Base-by-base conservation (phyloP, 35 echinoderm and acorn worm genomes). In the Holothuria glaberrima region DNA sequence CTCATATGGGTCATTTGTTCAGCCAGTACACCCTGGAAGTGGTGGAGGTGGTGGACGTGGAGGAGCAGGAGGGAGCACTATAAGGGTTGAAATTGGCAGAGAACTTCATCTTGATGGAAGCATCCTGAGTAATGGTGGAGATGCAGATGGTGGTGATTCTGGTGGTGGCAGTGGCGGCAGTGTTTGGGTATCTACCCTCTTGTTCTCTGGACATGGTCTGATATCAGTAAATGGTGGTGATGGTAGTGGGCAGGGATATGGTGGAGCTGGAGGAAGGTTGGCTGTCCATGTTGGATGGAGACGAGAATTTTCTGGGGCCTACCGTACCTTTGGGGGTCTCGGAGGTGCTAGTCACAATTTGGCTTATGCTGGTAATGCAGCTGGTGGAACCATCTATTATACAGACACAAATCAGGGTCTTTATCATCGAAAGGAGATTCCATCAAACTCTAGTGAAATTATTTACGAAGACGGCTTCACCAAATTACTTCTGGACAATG, bases 111-210 rank as follows among this genome's bases (percentile, higher is more conserved):
- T 97, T 22, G 94, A 97, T 89, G 94, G 94, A 58, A 70, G 74
- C 67, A 56, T 97, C 19, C 50, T 86, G 56, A 93, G 77, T 32
- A 65, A 87, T 18, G 94, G 94, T 19, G 64, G 75, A 34, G 89
- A 91, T 91, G 91, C 91, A 20, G 87, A n/a, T 46, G 89, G 75
- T 31, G 69, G 63, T 32, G 67, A 87, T 79, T 59, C 79, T 80
- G 94, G 94, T 58, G 94, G 94, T 36, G 94, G 94, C 31, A 97
- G 94, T 89, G 94, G 94, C 19, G 94, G 94, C 19, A 93, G 94
- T 88, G 74, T 97, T 1, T 97, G 75, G 82, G 82, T 97, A 70
- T 66, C 82, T 44, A 90, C 92, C 46, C 77, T 97, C 20, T 59
- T 89, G 35, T 97, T 93, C 73, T 93, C 91, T 33, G 94, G 94